Evolutionary conservation across 2,113 vertebrate genomes (phyloP), one percentile per base, ranked within the genome.

Genomic region (Cranoglanis bouderius): DNA sequence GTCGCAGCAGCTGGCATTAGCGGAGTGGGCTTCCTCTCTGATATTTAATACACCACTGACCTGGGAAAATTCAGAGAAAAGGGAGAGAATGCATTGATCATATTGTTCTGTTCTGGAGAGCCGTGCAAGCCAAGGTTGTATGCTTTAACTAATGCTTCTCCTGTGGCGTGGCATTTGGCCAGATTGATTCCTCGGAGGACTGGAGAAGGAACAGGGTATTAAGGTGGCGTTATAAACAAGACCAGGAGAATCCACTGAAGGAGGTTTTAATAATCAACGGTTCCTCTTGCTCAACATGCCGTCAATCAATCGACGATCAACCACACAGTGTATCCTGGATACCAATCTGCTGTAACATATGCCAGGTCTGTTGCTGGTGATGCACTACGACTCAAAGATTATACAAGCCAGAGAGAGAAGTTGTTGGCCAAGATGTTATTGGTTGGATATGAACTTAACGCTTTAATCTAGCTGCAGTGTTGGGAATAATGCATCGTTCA

Each of bases 121-220:
- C 57, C 32, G 14, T 46, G 49, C 51, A 24, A 82, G 38, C 40
- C 82, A 59, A 24, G 82, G 43, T 67, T 53, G 81, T 49, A 13
- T 72, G 81, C 86, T 90, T 86, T 85, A 89, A 82, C 84, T 75
- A 77, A 74, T 51, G 81, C 67, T 90, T 88, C 70, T 87, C 86
- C 90, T 90, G 81, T 82, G 86, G 82, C n/a, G 63, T 89, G 91
- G 85, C 88, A 92, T 92, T 92, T 90, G 89, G 57, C 74, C 8
- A 59, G 85, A 92, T 90, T 90, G 90, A 92, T 90, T 88, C 63
- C 53, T 49, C 59, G 5, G 67, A 46, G 77, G 49, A 43, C 43
- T 19, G 4, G 74, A 82, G 87, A 78, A 46, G 29, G 78, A 82
- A 67, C 81, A 82, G 63, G 77, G 90, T 87, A 90, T 90, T 90